Evolutionary conservation across 2,888 invertebrate genomes (phyloP).

Genomic region (Volucella zonaria): DNA sequence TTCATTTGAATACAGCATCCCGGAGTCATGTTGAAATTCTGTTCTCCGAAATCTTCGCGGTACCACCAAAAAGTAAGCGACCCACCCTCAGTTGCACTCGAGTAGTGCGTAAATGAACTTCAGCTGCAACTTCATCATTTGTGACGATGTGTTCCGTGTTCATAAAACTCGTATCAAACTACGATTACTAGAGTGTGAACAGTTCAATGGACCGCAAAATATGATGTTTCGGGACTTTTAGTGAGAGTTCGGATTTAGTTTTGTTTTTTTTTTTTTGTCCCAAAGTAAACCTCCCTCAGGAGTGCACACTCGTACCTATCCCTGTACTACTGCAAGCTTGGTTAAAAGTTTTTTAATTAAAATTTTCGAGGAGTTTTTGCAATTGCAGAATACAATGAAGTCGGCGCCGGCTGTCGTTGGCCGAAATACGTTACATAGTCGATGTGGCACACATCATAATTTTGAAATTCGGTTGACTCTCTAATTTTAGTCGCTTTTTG

Average conservation of each 20-base stretch:
- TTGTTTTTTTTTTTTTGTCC: constrained; percentile 1
- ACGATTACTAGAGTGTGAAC: constrained; percentile 24
- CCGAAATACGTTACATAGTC: neutral
- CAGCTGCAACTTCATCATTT: neutral
- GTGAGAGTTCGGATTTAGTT: neutral
- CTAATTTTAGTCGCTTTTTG: constrained; percentile 4
- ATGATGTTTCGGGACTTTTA: neutral
- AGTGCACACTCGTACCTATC: neutral
- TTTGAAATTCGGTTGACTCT: constrained; percentile 34
- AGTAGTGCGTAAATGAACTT: constrained; percentile 13
- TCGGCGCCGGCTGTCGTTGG: neutral
- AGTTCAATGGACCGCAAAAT: constrained; percentile 34
- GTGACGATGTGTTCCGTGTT: constrained; percentile 16
- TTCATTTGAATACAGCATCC: neutral
- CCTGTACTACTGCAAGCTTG: neutral
- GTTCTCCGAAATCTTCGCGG: constrained; percentile 76
- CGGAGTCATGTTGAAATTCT: constrained; percentile 79
- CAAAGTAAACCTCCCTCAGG: constrained; percentile 18
- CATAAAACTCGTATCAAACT: constrained; percentile 47
- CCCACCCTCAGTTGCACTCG: neutral
- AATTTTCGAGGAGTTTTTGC: constrained; percentile 36
- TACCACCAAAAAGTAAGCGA: constrained; percentile 75
- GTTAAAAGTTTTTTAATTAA: constrained; percentile 65
- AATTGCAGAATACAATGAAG: neutral
- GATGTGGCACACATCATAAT: constrained; percentile 30